A percentile compares a stretch with the other conserved stretches of the same genome.
Evolutionary conservation across 2,888 invertebrate species (phyloP).

Genomic region (Hololepta plana): DNA sequence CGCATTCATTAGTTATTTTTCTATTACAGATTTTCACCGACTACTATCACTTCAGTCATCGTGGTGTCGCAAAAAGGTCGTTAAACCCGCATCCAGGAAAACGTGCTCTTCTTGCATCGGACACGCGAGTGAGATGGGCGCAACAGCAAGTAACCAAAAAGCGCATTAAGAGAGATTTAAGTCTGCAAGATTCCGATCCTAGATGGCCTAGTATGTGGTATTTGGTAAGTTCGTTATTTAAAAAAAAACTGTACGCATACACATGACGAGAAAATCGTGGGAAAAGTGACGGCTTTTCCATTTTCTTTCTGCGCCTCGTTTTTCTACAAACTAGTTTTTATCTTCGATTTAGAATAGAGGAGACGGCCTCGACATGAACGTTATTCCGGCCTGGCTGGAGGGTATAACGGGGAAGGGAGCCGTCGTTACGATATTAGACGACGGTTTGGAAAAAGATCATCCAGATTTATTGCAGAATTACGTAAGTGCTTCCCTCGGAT

Average conservation of each 20-base stretch:
- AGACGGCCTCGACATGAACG: slow-evolving; percentile 90
- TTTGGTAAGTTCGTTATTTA: slow-evolving; percentile 50
- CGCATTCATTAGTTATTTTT: slow-evolving; percentile 3
- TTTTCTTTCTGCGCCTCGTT: too few species aligned
- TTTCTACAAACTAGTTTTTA: too few species aligned
- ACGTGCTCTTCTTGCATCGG: slow-evolving; percentile 49
- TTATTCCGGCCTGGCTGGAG: slow-evolving; percentile 85
- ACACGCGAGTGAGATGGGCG: slow-evolving; percentile 65
- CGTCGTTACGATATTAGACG: slow-evolving; percentile 92
- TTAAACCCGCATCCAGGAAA: slow-evolving; percentile 48
- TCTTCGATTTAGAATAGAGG: slow-evolving; percentile 79
- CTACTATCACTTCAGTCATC: slow-evolving; percentile 73
- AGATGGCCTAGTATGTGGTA: slow-evolving; percentile 97
- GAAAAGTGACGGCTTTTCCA: too few species aligned
- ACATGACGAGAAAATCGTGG: too few species aligned
- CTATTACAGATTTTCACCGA: slow-evolving; percentile 66
- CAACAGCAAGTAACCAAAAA: slow-evolving; percentile 65
- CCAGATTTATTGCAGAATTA: slow-evolving; percentile 85
- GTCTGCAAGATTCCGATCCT: slow-evolving; percentile 49
- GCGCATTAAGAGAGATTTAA: slow-evolving; percentile 64
- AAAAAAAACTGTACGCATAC: too few species aligned
- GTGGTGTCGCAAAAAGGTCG: slow-evolving; percentile 61
- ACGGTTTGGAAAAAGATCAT: slow-evolving; percentile 90
- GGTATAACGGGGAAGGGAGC: slow-evolving; percentile 88
- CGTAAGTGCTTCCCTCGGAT: slow-evolving; percentile 45